Evolutionary conservation across 2,888 invertebrate species (phyloP), one percentile per base, ranked within the genome.

Genomic region (Dermolepida albohirtum): DNA sequence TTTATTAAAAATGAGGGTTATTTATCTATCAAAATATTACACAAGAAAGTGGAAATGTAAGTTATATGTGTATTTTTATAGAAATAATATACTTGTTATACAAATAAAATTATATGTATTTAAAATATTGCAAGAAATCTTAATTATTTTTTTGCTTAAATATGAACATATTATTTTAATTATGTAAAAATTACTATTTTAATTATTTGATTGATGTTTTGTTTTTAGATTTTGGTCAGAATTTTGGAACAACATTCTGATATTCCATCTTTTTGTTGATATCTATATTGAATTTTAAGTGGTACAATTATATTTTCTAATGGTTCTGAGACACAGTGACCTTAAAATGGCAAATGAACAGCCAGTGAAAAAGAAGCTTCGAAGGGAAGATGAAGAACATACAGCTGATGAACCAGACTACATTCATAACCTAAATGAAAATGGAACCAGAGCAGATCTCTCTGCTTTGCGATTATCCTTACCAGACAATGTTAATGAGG

Each of bases 351-450:
- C 88, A 79, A 89, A 89, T 75, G 91, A 93, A 84, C 94, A 94
- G 85, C 94, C 94, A 74, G 90, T 91, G 76, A 93, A 92, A 81
- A 94, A 94, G 86, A 91, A 94, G 81, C 90, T 91, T 80, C 89
- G 92, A 78, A 89, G 92, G 74, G 84, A 81, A 54, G 85, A 84
- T 70, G 83, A 90, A 74, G 86, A 86, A 7, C 87, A 88, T 8
- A 87, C 87, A 71, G 86, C 87, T 55, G 89, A 89, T 72, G 88
- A 88, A 71, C 84, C 85, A 64, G 87, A 87, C 64, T 82, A 86
- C 17, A 87, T 87, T 69, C 86, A 86, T 71, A 84, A 83, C 55
- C 78, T 84, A 27, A 87, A 62, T 49, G 59, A 62, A 27, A 62
- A 62, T 47, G 59, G 59, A 10, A 47, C 14, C 49, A 62, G 59